These are phyloP conservation scores for Dolomedes plantarius DNA, from an alignment of 2,888 invertebrate genomes.

Conservation along the genomic window DNA sequence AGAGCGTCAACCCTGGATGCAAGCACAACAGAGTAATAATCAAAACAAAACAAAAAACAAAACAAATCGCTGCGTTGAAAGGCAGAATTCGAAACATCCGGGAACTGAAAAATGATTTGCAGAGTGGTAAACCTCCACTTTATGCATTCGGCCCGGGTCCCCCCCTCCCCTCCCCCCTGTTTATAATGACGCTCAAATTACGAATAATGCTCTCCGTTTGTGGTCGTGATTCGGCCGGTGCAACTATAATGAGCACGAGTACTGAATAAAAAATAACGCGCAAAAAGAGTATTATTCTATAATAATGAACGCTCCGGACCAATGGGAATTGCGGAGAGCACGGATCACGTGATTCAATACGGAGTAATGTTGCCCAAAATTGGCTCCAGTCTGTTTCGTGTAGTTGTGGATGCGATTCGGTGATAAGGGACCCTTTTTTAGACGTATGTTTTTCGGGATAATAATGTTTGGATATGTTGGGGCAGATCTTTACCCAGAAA, in stretches of 20 bases:
- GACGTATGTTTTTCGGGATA: not conserved
- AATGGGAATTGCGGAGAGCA: slow-evolving; percentile 7
- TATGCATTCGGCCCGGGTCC: slow-evolving; percentile 33
- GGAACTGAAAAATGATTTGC: slow-evolving; percentile 54
- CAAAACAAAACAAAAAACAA: not conserved
- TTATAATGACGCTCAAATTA: slow-evolving; percentile 61
- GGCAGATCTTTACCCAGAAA: not conserved
- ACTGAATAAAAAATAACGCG: slow-evolving; percentile 22
- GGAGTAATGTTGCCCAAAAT: not conserved
- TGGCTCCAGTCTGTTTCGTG: not conserved
- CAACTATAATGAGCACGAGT: slow-evolving; percentile 34
- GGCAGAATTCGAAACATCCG: slow-evolving; percentile 33
- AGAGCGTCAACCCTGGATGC: not conserved
- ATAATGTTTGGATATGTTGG: not conserved
- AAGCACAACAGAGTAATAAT: not conserved
- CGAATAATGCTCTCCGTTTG: slow-evolving; percentile 62
- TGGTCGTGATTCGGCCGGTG: slow-evolving; percentile 51
- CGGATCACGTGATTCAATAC: not conserved
- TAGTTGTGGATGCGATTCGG: not conserved
- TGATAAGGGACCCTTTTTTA: not conserved
- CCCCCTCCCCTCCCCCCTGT: slow-evolving; percentile 12
- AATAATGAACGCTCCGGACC: slow-evolving; percentile 28
- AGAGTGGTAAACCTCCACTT: slow-evolving; percentile 6
- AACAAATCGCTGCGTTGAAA: not conserved
- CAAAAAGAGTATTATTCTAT: slow-evolving; percentile 24